A percentile compares a stretch with the other conserved stretches of the same genome.
Conservation (phyloP, 92 coral and sea anemone genomes). For the Porites evermanni region DNA sequence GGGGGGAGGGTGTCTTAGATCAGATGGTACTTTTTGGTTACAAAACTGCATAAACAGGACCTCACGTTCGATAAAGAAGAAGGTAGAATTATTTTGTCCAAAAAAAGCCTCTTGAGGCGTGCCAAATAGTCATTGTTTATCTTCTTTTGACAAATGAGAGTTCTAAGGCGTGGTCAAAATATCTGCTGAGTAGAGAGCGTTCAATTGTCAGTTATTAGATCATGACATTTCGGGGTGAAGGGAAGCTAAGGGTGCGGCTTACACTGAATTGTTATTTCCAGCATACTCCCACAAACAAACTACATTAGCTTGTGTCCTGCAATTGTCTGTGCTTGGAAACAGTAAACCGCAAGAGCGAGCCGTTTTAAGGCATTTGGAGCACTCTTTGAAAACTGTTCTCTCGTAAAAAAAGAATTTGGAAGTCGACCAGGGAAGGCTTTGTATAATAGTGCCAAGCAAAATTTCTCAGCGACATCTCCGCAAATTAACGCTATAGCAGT, state of each 20-base stretch:
- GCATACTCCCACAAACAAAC: slow-evolving; percentile 18
- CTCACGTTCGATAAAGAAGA: background rate
- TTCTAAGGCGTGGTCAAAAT: slow-evolving; percentile 14
- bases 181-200: background rate
- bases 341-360: background rate
- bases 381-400: slow-evolving; percentile 4
- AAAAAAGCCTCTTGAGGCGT: too few species aligned
- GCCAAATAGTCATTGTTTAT: background rate
- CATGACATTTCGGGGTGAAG: slow-evolving; percentile 2
- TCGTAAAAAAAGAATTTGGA: background rate
- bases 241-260: slow-evolving; percentile 31
- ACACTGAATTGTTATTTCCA: background rate
- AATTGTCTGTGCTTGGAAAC: background rate
- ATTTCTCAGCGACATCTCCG: background rate
- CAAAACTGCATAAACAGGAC: background rate
- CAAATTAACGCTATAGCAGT: background rate
- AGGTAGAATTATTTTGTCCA: background rate
- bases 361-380: background rate
- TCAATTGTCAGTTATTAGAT: slow-evolving; percentile 18
- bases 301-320: background rate
- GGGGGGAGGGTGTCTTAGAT: background rate
- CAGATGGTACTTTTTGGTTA: background rate
- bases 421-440: background rate
- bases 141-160: background rate
- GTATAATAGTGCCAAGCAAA: background rate